Conservation (phyloP, 2,888 invertebrate genomes). For the Leucozona laternaria region DNA sequence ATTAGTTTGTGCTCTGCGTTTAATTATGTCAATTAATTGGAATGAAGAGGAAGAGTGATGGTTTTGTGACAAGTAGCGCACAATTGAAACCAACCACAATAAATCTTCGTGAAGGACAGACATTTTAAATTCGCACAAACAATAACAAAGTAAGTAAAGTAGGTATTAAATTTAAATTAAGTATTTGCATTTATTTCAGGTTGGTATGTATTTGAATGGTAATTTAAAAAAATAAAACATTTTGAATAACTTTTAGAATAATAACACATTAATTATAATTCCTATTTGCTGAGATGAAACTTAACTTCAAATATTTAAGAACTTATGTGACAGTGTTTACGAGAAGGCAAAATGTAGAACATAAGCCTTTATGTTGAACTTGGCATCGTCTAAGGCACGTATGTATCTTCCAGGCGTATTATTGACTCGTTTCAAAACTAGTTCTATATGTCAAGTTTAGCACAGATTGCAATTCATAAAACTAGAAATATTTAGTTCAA, state of each 20-base stretch:
- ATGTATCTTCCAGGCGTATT: too few relatives aligned
- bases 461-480: too few relatives aligned
- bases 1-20: conserved; percentile 40
- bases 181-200: not conserved
- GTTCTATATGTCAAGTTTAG: too few relatives aligned
- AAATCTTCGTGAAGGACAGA: not conserved
- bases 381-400: too few relatives aligned
- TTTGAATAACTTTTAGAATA: not conserved
- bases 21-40: conserved; percentile 32
- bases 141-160: not conserved
- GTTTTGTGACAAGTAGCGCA: conserved; percentile 14
- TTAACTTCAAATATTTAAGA: too few relatives aligned
- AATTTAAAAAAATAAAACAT: not conserved
- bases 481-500: too few relatives aligned
- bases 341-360: too few relatives aligned
- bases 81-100: conserved; percentile 20
- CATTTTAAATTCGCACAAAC: not conserved
- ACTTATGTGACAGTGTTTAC: too few relatives aligned
- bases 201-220: not conserved
- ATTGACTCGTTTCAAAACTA: too few relatives aligned
- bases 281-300: too few relatives aligned
- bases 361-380: too few relatives aligned
- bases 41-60: conserved; percentile 10
- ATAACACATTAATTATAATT: not conserved
- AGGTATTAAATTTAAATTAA: not conserved